Percentiles rank a stretch among this genome's conserved stretches.
These are phyloP conservation scores for Empidonax alnorum DNA, from an alignment of 2,113 vertebrate species.

Conservation along the genomic window DNA sequence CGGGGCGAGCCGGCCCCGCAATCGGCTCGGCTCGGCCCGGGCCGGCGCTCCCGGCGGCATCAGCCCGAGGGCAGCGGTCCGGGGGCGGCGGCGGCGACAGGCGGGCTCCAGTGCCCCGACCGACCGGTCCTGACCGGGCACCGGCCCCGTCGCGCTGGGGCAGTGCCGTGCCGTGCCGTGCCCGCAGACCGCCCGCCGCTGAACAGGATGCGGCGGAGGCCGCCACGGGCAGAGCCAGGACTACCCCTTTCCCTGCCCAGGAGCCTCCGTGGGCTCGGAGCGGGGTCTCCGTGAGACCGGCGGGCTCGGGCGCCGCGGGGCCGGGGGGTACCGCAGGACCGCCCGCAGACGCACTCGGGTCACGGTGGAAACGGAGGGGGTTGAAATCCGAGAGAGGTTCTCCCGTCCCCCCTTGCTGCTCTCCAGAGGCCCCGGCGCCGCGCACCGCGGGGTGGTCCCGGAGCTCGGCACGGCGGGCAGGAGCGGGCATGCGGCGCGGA, in stretches of 20 bases:
- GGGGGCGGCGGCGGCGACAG: background rate
- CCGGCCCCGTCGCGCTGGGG: too few species aligned
- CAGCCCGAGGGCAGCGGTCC: background rate
- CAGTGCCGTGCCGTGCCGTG: background rate
- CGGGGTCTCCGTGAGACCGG: background rate
- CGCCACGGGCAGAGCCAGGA: too few species aligned
- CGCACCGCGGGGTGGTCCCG: background rate
- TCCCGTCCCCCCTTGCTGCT: background rate
- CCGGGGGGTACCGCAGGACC: background rate
- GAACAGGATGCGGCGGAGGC: too few species aligned
- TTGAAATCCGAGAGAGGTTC: background rate
- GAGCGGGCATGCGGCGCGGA: background rate
- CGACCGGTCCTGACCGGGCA: background rate
- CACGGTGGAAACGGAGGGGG: background rate
- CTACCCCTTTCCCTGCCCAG: too few species aligned
- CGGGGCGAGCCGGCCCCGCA: background rate
- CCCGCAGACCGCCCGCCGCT: background rate
- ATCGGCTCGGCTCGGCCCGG: background rate
- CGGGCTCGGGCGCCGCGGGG: background rate
- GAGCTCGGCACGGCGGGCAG: background rate
- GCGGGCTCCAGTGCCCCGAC: background rate
- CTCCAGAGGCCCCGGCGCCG: background rate
- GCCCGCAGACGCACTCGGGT: background rate
- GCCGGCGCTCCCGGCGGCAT: background rate
- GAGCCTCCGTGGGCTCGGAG: background rate